phyloP scores from a whole-genome alignment of 2,113 vertebrate species.

The Festucalex cinctus region DNA sequence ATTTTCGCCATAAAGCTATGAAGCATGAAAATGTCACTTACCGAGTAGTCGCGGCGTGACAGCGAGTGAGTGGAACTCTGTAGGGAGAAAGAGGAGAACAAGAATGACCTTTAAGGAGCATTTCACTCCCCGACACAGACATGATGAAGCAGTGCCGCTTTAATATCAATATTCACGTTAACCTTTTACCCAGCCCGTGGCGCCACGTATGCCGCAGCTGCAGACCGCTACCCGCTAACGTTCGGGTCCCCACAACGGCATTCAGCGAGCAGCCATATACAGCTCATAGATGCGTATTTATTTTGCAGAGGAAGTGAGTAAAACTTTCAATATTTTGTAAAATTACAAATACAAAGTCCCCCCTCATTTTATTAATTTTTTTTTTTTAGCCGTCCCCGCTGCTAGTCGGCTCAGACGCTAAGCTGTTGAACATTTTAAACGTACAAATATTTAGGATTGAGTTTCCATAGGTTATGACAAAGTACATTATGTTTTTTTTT shows the following conservation, averaged over 20 bases:
- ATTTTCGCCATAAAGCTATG: conserved; percentile 73
- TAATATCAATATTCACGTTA: conserved; percentile 81
- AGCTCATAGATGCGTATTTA: not conserved
- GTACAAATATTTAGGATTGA: too few relatives aligned
- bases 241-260: conserved; percentile 12
- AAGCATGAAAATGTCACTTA: conserved; percentile 80
- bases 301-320: not conserved
- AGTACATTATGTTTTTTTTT: too few relatives aligned
- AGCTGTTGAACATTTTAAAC: too few relatives aligned
- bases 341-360: not conserved
- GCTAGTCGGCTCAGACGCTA: too few relatives aligned
- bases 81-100: conserved; percentile 72
- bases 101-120: conserved; percentile 74
- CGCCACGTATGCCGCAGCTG: conserved; percentile 35
- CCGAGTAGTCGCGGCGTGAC: conserved; percentile 78
- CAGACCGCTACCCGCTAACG: conserved; percentile 32
- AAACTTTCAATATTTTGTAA: conserved; percentile 3
- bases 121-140: conserved; percentile 73
- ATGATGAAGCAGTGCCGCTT: conserved; percentile 73
- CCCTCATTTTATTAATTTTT: too few relatives aligned
- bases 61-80: conserved; percentile 79
- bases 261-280: not conserved
- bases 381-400: too few relatives aligned
- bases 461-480: too few relatives aligned
- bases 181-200: conserved; percentile 73